Percentiles rank a stretch among this genome's conserved stretches.
Evolutionary conservation across 2,113 vertebrate species (phyloP).

Genomic region (Embiotoca jacksoni): DNA sequence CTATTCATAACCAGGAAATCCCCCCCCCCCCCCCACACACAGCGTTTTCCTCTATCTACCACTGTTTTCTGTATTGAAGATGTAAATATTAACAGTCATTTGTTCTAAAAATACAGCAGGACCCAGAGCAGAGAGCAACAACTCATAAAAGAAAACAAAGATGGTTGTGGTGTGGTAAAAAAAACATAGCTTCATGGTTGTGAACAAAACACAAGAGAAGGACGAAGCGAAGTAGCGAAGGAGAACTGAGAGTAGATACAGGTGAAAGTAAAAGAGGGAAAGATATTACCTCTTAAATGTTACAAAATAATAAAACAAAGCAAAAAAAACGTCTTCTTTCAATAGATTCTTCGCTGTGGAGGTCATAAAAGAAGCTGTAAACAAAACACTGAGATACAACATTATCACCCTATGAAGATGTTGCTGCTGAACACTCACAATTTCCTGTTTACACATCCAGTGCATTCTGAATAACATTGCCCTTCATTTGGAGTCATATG

Average conservation of each 20-base stretch:
- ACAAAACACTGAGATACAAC: too few species aligned
- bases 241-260: neutral
- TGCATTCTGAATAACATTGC: too few species aligned
- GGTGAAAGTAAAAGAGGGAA: neutral
- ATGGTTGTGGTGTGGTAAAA: slow-evolving; percentile 24
- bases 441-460: too few species aligned
- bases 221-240: neutral
- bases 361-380: too few species aligned
- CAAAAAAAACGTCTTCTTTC: too few species aligned
- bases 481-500: too few species aligned
- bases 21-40: slow-evolving; percentile 9
- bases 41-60: neutral
- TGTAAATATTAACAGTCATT: slow-evolving; percentile 48
- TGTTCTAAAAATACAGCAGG: slow-evolving; percentile 48
- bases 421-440: too few species aligned
- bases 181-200: slow-evolving; percentile 31
- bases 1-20: slow-evolving; percentile 64
- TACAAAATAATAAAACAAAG: too few species aligned
- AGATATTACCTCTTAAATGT: neutral
- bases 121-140: neutral
- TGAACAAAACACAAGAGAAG: slow-evolving; percentile 21
- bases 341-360: too few species aligned
- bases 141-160: slow-evolving; percentile 45
- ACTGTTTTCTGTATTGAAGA: slow-evolving; percentile 40
- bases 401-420: too few species aligned